Evolutionary conservation across 2,797 vertebrate species (phyloP).

Genomic region (Discoglossus pictus): DNA sequence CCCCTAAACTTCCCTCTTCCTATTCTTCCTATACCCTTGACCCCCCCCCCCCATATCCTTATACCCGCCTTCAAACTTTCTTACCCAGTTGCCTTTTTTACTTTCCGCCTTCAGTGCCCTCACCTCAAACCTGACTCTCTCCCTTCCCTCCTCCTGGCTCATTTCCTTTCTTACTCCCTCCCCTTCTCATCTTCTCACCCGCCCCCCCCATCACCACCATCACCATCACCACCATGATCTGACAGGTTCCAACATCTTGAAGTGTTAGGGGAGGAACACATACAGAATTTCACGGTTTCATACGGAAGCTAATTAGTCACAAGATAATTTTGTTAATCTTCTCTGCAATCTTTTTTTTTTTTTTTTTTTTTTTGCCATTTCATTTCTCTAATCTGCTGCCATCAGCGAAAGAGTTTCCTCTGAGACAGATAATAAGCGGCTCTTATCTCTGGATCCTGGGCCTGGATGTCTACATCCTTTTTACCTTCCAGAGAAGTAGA

Average conservation of each 20-base stretch:
- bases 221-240: constrained; percentile 1
- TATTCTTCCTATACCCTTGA: too few species aligned
- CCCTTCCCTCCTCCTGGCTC: not conserved
- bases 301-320: constrained; percentile 33
- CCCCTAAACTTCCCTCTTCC: too few species aligned
- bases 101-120: not conserved
- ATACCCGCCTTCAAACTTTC: too few species aligned
- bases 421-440: constrained; percentile 26
- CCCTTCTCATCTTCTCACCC: not conserved
- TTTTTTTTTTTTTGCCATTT: too few species aligned
- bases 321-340: constrained; percentile 30
- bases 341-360: constrained; percentile 6
- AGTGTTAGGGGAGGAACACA: constrained; percentile 19
- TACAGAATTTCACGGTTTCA: constrained; percentile 22
- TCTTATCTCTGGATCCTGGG: constrained; percentile 5
- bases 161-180: not conserved
- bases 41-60: too few species aligned
- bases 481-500: too few species aligned
- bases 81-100: too few species aligned
- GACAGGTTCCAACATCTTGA: constrained; percentile 14
- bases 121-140: not conserved
- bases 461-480: not conserved
- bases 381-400: constrained; percentile 18
- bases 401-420: constrained; percentile 29
- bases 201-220: not conserved